Base-by-base conservation (phyloP, 2,888 invertebrate genomes). In the Leptinotarsa peninsularis region DNA sequence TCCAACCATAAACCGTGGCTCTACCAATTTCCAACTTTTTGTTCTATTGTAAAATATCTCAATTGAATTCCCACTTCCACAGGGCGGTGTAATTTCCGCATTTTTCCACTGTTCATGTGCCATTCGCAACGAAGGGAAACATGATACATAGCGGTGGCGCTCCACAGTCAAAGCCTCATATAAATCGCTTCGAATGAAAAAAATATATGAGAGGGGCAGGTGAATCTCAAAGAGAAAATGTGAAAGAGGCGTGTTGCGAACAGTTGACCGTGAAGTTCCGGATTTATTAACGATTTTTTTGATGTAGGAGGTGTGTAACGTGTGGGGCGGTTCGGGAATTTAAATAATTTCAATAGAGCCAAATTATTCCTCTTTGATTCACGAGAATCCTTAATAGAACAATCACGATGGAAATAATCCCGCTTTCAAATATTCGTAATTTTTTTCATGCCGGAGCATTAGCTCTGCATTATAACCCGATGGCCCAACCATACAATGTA, bases 211-310 rank as follows among this genome's bases (percentile, higher is more conserved):
- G 33, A 63, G 43, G 63, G 63, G 63, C 63, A 63, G 63, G 63
- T 63, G 63, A 63, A 63, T 63, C 63, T 63, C 63, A 63, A 43
- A 63, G 63, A 33, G 63, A 63, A 58, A 70, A 70, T 43, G 70
- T 43, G 23, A 70, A 70, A 58, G 70, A 54, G 70, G 69, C 33
- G 70, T 60, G 58, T 58, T 15, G 23, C 60, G 58, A 50, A 70
- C 70, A 70, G 70, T 70, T 70, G 70, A 70, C 56, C 23, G 49
- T 70, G 70, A 70, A 56, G 58, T 43, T 58, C 70, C 58, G 23
- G 70, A 70, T 70, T 70, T 70, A 70, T 60, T 17, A 60, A 33
- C 27, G 60, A 58, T 58, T 70, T 70, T 70, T 70, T 60, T 49
- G 17, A 70, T 58, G 56, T 56, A 15, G 49, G 21, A 56, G 70